Base-by-base conservation (phyloP, 2,113 vertebrate genomes). In the Nipponia nippon region DNA sequence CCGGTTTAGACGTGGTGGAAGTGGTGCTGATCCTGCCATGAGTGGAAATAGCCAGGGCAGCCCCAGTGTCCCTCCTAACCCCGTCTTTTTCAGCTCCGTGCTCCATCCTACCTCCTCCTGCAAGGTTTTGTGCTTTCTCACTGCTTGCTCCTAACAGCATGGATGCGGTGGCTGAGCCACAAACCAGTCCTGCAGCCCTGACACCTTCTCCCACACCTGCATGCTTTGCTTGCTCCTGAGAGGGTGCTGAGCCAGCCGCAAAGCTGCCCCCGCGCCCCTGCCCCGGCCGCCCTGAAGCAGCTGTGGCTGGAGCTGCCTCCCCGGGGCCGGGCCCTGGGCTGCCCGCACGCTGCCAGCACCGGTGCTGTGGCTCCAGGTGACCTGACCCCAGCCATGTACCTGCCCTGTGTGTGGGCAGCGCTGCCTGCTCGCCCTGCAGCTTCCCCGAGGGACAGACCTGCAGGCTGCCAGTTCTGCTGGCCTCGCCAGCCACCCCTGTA, bases 1-100 rank as follows among this genome's bases (percentile, higher is more conserved):
- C 5, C 1, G 2, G 8, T 61, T 81, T 38, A 56, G 71, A 27
- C 0, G 0, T n/a, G 17, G 22, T 47, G 44, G 65, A 70, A 73
- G 36, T 8, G 26, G 5, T 34, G 6, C n/a, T 22, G 6, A 49
- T 26, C 21, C 52, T 53, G 42, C 52, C n/a, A 2, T 9, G 32
- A 78, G 20, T 15, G n/a, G 44, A 80, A 25, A 25, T 0, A 58
- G 36, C 50, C 46, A 38, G 63, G 44, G 26, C 40, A 83, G 69
- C 34, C 36, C 59, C 38, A 1, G 8, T 2, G 1, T 23, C 61
- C 16, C 27, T 62, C 36, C 49, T 49, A 76, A 1, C 9, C 34
- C 30, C 85, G 78, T 16, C 12, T 50, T 77, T 87, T 75, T 62
- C 3, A 1, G 46, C 53, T 87, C 55, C 38, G 53, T 32, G 38